A percentile compares a stretch with the other conserved stretches of the same genome.
Evolutionary conservation across 2,797 vertebrate species (phyloP).

Genomic region (Oryzias sinensis): DNA sequence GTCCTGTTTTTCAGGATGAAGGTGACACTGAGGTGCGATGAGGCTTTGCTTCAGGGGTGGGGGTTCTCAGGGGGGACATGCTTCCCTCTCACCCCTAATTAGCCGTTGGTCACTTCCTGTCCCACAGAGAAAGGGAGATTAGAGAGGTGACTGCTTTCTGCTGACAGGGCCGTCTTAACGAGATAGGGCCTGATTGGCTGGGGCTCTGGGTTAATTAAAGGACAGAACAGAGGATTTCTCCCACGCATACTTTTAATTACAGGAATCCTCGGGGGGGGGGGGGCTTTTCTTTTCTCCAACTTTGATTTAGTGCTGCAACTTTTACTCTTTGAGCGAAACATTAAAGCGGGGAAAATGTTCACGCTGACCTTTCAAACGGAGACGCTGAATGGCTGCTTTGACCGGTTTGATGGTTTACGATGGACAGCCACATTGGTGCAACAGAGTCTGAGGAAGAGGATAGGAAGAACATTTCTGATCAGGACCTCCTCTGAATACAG

Average conservation of each 20-base stretch:
- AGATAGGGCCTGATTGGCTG: slow-evolving; percentile 62
- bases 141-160: slow-evolving; percentile 31
- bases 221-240: slow-evolving; percentile 11
- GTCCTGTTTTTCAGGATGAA: background rate
- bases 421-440: no score
- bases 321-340: background rate
- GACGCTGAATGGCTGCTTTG: no score
- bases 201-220: slow-evolving; percentile 56
- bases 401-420: no score
- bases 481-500: no score
- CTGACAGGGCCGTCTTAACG: slow-evolving; percentile 35
- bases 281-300: slow-evolving; percentile 1
- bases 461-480: no score
- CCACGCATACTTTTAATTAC: slow-evolving; percentile 50
- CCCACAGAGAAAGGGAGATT: slow-evolving; percentile 46
- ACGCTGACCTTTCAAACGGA: no score
- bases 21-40: slow-evolving; percentile 23
- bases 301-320: background rate
- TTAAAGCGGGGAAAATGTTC: no score
- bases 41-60: slow-evolving; percentile 28
- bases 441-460: no score
- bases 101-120: slow-evolving; percentile 39
- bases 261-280: slow-evolving; percentile 22
- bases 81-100: slow-evolving; percentile 38
- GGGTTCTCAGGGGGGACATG: slow-evolving; percentile 15